Evolutionary conservation across 2,113 vertebrate genomes (phyloP), one percentile per base, ranked within the genome.

Genomic region (Origma solitaria): DNA sequence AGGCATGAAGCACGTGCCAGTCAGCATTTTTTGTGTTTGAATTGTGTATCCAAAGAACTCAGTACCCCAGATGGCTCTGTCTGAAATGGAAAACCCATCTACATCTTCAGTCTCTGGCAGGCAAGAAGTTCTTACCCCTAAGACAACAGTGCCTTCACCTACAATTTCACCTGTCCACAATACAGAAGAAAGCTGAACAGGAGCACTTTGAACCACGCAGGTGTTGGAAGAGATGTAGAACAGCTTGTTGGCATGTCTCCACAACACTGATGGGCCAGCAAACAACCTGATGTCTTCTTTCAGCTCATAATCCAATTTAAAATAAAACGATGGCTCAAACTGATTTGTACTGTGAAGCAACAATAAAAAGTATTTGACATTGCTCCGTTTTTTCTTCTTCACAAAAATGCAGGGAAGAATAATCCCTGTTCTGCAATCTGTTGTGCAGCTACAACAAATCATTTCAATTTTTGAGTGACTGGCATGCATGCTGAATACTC

Each of bases 211-310:
- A 71, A 99, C 95, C 4, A 91, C 94, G 15, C 90, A 53, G 35
- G 94, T 94, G 71, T 94, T 65, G 8, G 97, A 73, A 51, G 98
- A 99, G 31, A 97, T 90, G 86, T 96, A 98, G 92, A 97, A 98
- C 45, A 99, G 94, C 22, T 92, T 89, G 54, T 95, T 93, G 6
- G 84, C 73, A 33, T 98, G 96, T 25, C 90, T 98, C 99, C 99
- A 99, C 58, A 99, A 40, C 87, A 99, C 71, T 5, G 98, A 98
- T 44, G 99, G 99, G 19, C 99, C 99, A 75, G 94, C 66, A 62
- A 99, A 95, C 93, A 99, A 93, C 23, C 71, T 95, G 83, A 99
- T 45, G 12, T 80, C 78, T 30, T 98, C 98, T n/a, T 93, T 93
- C 60, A 99, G 94, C 56, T 98, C 97, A 94, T 98, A 97, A 31